Evolutionary conservation across 2,888 invertebrate genomes (phyloP).

Genomic region (Acanthoscelides obtectus): DNA sequence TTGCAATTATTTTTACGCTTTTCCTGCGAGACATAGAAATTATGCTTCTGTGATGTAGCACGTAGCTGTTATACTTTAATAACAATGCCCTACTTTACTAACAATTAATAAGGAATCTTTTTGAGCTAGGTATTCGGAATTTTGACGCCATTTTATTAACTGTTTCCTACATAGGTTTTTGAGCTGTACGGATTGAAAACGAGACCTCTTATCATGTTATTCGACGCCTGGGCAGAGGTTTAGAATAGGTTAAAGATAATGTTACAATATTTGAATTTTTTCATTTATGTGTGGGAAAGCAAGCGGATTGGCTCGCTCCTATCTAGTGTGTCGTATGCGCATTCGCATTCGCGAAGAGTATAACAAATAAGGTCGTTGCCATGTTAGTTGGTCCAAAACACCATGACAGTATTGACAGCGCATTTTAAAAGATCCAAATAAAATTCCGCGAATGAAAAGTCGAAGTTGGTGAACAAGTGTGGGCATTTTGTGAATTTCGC

Average conservation of each 20-base stretch:
- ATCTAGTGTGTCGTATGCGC: slow-evolving; percentile 12
- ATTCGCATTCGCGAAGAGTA: slow-evolving; percentile 21
- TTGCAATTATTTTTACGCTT: background rate
- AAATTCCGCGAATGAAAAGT: slow-evolving; percentile 13
- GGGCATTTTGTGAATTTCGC: slow-evolving; percentile 18
- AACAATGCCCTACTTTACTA: background rate
- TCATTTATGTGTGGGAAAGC: background rate
- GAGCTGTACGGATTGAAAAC: too few relatives aligned
- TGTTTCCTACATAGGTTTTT: too few relatives aligned
- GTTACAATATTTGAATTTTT: background rate
- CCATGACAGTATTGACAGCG: slow-evolving; percentile 7
- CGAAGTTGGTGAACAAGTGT: slow-evolving; percentile 16
- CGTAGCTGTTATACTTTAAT: background rate
- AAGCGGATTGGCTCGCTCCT: slow-evolving; percentile 6
- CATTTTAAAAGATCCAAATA: slow-evolving; percentile 11
- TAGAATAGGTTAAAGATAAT: background rate
- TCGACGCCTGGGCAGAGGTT: background rate
- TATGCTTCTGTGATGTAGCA: background rate
- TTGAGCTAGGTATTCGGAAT: too few relatives aligned
- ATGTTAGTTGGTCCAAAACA: slow-evolving; percentile 25
- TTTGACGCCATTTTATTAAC: too few relatives aligned
- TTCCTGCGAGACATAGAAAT: background rate
- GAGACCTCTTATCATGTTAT: too few relatives aligned
- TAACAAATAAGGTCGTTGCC: slow-evolving; percentile 35
- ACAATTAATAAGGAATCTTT: too few relatives aligned